Evolutionary conservation across 2,888 invertebrate genomes (phyloP), one percentile per base, ranked within the genome.

Genomic region (Heteromyza rotundicornis): DNA sequence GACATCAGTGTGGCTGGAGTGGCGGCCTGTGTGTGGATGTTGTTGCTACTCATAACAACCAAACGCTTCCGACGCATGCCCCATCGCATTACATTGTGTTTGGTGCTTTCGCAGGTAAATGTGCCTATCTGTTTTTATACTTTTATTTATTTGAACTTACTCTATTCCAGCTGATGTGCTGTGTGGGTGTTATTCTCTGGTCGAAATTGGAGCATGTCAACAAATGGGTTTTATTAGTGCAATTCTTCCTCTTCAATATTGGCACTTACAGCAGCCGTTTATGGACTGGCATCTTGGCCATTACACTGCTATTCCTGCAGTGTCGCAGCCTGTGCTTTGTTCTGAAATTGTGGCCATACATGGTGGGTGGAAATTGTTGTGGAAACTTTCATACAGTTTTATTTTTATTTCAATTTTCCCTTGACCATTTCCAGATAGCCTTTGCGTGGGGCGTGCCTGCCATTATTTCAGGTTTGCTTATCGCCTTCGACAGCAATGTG

Each of bases 251-350:
- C 16, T 90, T 92, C 68, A 89, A 91, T 35, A 87, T 89, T 67
- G 90, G 91, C 62, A 90, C 92, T 63, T 92, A 92, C 75, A 91
- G 94, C 63, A 89, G 93, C 54, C 85, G 95, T 63, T 84, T 95
- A 57, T 95, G 94, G 93, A 94, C 95, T 0, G 90, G 91, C 8
- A 89, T 93, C 74, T 85, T 96, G 61, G 92, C 96, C 1, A 86
- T 94, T 35, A 89, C 90, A 5, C 80, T 97, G 35, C 86, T 96
- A 27, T 90, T 96, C 80, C 84, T 96, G 59, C 89, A 94, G 82
- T 92, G 91, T 64, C 89, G 92, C 60, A 94, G 95, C 65, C 86
- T 94, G 2, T 92, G 94, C 74, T 94, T 91, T 80, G 90, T 95
- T 60, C 84, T 92, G 24, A 89, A 90, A 55, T 78, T 94, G 1